Base-by-base conservation (phyloP, 2,113 vertebrate genomes). In the Neogale vison region DNA sequence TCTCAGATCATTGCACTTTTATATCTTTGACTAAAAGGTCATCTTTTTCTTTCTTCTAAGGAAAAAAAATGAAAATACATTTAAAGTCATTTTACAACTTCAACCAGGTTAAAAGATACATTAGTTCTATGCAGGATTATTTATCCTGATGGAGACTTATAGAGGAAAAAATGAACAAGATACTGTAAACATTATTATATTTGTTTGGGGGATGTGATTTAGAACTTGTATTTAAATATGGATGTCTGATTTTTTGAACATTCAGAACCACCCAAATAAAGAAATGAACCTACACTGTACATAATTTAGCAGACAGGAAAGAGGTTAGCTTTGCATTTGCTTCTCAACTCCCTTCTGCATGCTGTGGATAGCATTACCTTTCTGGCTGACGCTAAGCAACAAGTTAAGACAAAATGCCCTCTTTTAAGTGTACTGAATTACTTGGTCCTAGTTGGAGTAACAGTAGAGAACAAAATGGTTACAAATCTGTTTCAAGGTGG, bases 11-110 rank as follows among this genome's bases (percentile, higher is more conserved):
- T 65, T 90, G 26, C 9, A 63, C 12, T 90, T 83, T 71, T 50
- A 29, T 74, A 55, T 15, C 15, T 74, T 93, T 90, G 26, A 87
- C 11, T 90, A 31, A 87, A 87, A 81, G 47, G 21, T 52, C 63
- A 55, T 85, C 79, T 20, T 90, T 93, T 77, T 65, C 11, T 4
- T 87, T 67, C 29, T 52, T 74, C 77, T 88, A 45, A 77, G 61
- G 71, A 91, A 91, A 79, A 42, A 90, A n/a, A 13, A 8, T 61
- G n/a, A 95, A 84, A 88, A 61, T 92, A 77, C 18, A 50, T 77
- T 89, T 86, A 55, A 92, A 96, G 45, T 91, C 4, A 83, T 90
- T 95, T 96, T 84, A 88, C 8, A 87, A 76, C 11, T 11, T 90
- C 61, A 95, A n/a, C 3, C 23, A 79, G 42, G 74, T 86, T 80